These are phyloP conservation scores for Varroa destructor DNA, from an alignment of 1,140 invertebrate species.

Conservation along the genomic window DNA sequence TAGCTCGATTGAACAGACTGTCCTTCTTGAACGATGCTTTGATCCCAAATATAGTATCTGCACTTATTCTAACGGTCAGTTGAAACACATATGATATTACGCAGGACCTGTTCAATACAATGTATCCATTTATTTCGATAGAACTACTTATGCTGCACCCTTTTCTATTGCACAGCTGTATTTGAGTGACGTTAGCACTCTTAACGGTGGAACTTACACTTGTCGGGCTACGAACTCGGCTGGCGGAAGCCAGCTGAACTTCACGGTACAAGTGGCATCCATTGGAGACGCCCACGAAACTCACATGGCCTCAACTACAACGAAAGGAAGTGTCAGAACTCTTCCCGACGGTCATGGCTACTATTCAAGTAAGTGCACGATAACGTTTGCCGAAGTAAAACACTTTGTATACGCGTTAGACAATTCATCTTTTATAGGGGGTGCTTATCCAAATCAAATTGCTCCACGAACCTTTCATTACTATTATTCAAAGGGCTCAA, in stretches of 20 bases:
- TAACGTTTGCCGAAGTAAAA: background rate
- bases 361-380: slow-evolving; percentile 8
- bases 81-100: too few species aligned
- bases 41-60: too few species aligned
- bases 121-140: too few species aligned
- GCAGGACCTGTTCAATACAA: too few species aligned
- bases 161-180: background rate
- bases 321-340: slow-evolving; percentile 11
- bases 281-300: slow-evolving; percentile 13
- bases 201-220: slow-evolving; percentile 24
- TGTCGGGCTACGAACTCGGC: slow-evolving; percentile 11
- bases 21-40: too few species aligned
- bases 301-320: slow-evolving; percentile 23
- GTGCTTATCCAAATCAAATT: too few species aligned
- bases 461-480: too few species aligned
- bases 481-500: too few species aligned
- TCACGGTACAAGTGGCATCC: slow-evolving; percentile 8
- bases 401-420: too few species aligned
- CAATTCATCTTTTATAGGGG: too few species aligned
- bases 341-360: slow-evolving; percentile 7
- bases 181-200: background rate
- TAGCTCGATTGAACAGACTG: too few species aligned
- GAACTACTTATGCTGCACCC: background rate
- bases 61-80: too few species aligned
- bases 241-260: background rate